These are phyloP conservation scores for Etheostoma cragini DNA, from an alignment of 2,113 vertebrate species.

Conservation along the genomic window DNA sequence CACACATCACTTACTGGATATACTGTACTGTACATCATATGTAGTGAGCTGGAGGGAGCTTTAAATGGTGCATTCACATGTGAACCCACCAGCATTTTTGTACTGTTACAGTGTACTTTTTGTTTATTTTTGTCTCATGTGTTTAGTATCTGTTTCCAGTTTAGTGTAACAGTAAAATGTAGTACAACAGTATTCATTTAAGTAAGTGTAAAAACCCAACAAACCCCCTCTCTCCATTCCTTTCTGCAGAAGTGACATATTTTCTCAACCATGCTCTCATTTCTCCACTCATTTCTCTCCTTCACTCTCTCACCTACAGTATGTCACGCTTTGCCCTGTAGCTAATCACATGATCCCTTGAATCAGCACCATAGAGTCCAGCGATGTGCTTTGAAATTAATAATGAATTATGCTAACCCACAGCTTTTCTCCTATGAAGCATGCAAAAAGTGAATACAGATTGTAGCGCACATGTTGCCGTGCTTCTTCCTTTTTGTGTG, in stretches of 20 bases:
- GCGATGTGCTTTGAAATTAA: slow-evolving; percentile 55
- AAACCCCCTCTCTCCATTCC: neutral
- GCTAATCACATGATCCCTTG: slow-evolving; percentile 39
- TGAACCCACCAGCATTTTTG: slow-evolving; percentile 19
- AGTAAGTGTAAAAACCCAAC: neutral
- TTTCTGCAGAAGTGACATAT: slow-evolving; percentile 36
- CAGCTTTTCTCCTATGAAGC: slow-evolving; percentile 27
- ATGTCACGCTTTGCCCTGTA: slow-evolving; percentile 28
- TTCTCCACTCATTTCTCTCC: slow-evolving; percentile 27
- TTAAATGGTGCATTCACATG: neutral
- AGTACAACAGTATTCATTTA: neutral
- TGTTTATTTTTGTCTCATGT: slow-evolving; percentile 21
- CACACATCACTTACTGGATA: slow-evolving; percentile 5
- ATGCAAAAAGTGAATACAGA: slow-evolving; percentile 17
- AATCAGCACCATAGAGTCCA: slow-evolving; percentile 50
- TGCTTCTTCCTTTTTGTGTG: neutral
- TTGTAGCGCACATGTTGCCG: slow-evolving; percentile 2
- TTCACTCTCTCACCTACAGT: neutral
- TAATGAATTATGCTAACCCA: slow-evolving; percentile 64
- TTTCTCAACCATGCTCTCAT: slow-evolving; percentile 8
- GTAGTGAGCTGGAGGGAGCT: neutral
- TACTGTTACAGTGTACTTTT: slow-evolving; percentile 3
- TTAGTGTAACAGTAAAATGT: neutral
- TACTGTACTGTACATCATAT: neutral
- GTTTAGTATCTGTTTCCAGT: neutral